A percentile compares a stretch with the other conserved stretches of the same genome.
These are phyloP conservation scores for Rugalucina vietnamica DNA, from an alignment of 2,888 invertebrate genomes.

Conservation along the genomic window DNA sequence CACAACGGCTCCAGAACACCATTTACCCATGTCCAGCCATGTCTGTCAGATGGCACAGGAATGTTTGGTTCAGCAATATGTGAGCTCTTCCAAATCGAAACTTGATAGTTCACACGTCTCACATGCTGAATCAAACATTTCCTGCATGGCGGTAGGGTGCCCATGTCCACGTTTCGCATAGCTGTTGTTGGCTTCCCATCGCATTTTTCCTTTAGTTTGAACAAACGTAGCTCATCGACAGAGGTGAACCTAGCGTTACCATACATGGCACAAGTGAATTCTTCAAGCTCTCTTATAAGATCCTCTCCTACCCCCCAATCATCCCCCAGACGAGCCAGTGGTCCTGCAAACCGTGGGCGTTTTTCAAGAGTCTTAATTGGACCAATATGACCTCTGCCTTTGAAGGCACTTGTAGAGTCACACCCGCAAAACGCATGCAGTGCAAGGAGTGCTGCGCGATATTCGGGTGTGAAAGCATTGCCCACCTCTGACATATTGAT, in stretches of 20 bases:
- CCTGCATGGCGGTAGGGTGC: conserved; percentile 27
- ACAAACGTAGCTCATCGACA: conserved; percentile 16
- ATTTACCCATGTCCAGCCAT: not conserved
- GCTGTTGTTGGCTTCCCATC: conserved; percentile 11
- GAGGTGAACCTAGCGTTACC: not conserved
- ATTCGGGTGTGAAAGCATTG: not conserved
- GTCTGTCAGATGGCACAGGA: not conserved
- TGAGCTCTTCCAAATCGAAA: conserved; percentile 3
- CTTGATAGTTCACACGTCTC: conserved; percentile 11
- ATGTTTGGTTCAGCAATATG: conserved; percentile 5
- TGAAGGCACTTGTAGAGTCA: conserved; percentile 46
- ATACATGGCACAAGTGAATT: conserved; percentile 26
- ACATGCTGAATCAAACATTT: conserved; percentile 29
- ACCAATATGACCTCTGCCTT: conserved; percentile 32
- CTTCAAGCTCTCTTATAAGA: not conserved
- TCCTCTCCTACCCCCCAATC: conserved; percentile 5
- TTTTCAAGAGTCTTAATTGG: conserved; percentile 30
- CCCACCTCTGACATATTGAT: conserved; percentile 36
- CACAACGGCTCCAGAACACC: not conserved
- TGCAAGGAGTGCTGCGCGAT: conserved; percentile 26
- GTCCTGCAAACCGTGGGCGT: not conserved
- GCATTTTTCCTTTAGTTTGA: conserved; percentile 17
- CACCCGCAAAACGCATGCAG: conserved; percentile 46
- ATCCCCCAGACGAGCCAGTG: not conserved
- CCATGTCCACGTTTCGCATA: conserved; percentile 30